A percentile compares a stretch with the other conserved stretches of the same genome.
Conservation (phyloP, 2,888 invertebrate species). For the Pantelozetes paolii region DNA sequence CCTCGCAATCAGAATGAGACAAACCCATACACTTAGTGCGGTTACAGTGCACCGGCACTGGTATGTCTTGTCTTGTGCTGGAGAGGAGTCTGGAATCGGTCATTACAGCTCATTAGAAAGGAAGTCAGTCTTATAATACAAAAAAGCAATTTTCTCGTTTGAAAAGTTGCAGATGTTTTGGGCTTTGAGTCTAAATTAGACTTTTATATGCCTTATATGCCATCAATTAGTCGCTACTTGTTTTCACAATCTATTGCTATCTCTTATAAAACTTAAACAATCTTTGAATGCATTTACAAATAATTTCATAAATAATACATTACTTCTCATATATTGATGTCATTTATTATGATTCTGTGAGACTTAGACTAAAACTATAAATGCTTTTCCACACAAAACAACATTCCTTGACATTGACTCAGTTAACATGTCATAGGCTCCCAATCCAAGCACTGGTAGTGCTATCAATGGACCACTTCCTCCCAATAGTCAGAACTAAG, state of each 20-base stretch:
- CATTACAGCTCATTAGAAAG: conserved; percentile 35
- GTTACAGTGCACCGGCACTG: background rate
- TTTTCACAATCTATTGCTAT: conserved; percentile 24
- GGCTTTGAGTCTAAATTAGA: background rate
- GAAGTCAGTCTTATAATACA: conserved; percentile 31
- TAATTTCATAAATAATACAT: background rate
- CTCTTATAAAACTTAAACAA: background rate
- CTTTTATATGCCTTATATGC: conserved; percentile 25
- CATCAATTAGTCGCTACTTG: conserved; percentile 34
- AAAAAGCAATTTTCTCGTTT: conserved; percentile 31
- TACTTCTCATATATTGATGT: background rate
- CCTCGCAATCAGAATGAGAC: conserved; percentile 8
- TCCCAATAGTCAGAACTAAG: background rate
- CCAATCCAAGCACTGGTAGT: background rate
- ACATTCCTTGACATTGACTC: conserved; percentile 18
- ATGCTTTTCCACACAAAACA: background rate
- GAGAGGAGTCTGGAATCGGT: conserved; percentile 6
- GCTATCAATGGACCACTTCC: conserved; percentile 24
- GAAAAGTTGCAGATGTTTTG: conserved; percentile 28
- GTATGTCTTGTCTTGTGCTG: conserved; percentile 6
- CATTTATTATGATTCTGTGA: background rate
- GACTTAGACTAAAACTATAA: background rate
- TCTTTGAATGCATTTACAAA: background rate
- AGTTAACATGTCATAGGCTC: conserved; percentile 20
- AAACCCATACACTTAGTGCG: background rate